Evolutionary conservation across 2,113 vertebrate species (phyloP), one percentile per base, ranked within the genome.

Genomic region (Saiga tatarica): DNA sequence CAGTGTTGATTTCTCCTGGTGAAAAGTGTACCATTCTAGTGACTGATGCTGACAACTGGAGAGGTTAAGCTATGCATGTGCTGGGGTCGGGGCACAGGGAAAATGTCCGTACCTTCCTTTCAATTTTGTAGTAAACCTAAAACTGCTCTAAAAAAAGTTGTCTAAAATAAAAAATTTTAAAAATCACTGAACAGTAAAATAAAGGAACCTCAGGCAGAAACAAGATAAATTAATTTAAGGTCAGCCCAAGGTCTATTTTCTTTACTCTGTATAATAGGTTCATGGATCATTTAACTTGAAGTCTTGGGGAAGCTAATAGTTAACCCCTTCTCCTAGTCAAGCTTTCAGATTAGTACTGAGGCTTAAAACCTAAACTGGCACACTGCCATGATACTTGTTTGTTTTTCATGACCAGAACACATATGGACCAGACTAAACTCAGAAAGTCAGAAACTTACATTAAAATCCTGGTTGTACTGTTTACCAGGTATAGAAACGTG

Each of bases 141-240:
- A 57, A 87, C 6, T 87, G 59, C 47, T 91, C 30, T 55, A 71
- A 87, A 95, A 50, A 53, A 36, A 28, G 7, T 2, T n/a, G 74
- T 67, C 2, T 57, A 57, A 79, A 86, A 79, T 45, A 55, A 64
- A 25, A 47, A 26, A 2, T 0, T 81, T 33, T 2, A 0, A 2
- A 85, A 30, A 76, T 53, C 53, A 91, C 21, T 42, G 9, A 95
- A 76, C 13, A 89, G 21, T 78, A 30, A 81, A 16, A 59, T 5
- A 86, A 28, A 74, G 9, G 26, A 60, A 90, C 3, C 33, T 59
- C 17, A 4, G 76, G 36, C 25, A 93, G 74, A 90, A 96, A 84
- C 8, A 95, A 95, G 53, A 52, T 59, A 86, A 96, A 92, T 71
- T 92, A 79, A 95, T 83, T 91, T 91, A 91, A 85, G 33, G 45